Conservation (phyloP, 2,113 vertebrate species). For the Cynocephalus volans region DNA sequence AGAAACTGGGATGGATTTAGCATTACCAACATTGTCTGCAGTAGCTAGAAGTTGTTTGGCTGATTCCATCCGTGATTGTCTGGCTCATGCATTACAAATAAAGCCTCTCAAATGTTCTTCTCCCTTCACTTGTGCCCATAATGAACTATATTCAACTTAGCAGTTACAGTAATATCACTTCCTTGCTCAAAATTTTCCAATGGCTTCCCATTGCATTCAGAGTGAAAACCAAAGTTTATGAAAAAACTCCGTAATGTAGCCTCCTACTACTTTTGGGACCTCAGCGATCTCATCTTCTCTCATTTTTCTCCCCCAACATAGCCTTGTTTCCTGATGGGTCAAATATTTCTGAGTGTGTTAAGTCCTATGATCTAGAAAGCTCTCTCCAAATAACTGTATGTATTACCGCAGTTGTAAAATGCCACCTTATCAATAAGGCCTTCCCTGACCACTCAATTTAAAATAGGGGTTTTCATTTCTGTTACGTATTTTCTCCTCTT, state of each 20-base stretch:
- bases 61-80: neutral
- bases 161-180: neutral
- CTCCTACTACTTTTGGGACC: rapidly evolving
- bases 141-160: neutral
- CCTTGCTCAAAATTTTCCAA: neutral
- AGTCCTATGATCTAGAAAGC: neutral
- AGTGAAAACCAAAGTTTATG: neutral
- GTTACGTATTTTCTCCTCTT: neutral
- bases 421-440: neutral
- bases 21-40: neutral
- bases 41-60: neutral
- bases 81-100: neutral
- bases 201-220: neutral
- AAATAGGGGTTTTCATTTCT: neutral
- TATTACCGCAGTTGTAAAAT: neutral
- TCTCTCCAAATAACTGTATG: neutral
- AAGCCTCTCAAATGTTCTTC: neutral
- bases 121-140: neutral
- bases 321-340: neutral
- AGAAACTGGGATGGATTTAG: neutral
- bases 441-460: neutral
- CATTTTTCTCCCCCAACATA: neutral
- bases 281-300: neutral
- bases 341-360: neutral
- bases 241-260: neutral